Evolutionary conservation across 1,140 invertebrate genomes (phyloP), one percentile per base, ranked within the genome.

Genomic region (Drosophila guanche): DNA sequence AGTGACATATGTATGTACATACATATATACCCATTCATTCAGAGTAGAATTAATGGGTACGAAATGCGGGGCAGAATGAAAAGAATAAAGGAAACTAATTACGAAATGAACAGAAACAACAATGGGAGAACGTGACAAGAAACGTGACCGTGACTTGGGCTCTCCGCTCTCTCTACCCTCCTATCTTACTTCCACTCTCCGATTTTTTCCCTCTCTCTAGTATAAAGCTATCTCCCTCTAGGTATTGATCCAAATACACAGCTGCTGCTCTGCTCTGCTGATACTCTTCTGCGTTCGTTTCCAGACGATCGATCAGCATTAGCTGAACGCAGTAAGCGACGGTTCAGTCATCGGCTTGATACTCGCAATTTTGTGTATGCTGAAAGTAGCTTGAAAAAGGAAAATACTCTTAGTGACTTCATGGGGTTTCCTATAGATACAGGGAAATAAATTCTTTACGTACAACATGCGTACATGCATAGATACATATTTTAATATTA

Each of bases 141-240:
- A 88, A 88, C 83, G 83, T 88, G 83, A 88, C 83, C 84, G 78
- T 88, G 83, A 88, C 84, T 88, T 69, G 63, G 51, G 59, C 53
- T 69, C 56, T 53, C 20, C 50, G 5, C 7, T 10, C 22, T 58
- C 41, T 43, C 41, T 47, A 43, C 47, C 6, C 14, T 29, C 50
- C 37, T 42, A 22, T 20, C 41, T 12, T n/a, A 4, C 43, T 52
- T 4, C 27, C n/a, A n/a, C 45, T 14, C 40, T 46, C 14, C 33
- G 8, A 10, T 33, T n/a, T 29, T 25, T n/a, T 37, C 4, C 16
- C 20, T 33, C 12, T 50, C 42, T 58, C 23, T 20, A 7, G 8
- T 5, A n/a, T 20, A 6, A 5, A 56, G 25, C 10, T 29, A 40
- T 75, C 41, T 58, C 41, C 8, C 7, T 55, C 50, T 59, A 16